These are phyloP conservation scores for Drosophila kanekoi DNA, from an alignment of 2,888 invertebrate genomes.

Conservation along the genomic window DNA sequence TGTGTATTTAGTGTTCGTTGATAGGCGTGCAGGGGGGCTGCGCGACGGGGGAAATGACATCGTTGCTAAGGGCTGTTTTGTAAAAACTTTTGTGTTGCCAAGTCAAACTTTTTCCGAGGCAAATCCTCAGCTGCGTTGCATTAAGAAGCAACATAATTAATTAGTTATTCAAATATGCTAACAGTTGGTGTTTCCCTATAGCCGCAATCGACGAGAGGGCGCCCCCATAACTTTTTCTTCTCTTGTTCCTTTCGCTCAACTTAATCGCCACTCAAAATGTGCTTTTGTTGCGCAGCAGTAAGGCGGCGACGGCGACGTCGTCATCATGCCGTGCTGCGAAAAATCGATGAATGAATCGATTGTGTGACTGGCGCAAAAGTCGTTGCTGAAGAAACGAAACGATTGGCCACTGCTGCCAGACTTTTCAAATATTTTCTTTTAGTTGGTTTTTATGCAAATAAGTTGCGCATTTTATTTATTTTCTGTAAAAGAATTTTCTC, in stretches of 20 bases:
- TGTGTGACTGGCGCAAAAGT: constrained; percentile 54
- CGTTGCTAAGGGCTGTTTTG: constrained; percentile 80
- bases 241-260: constrained; percentile 24
- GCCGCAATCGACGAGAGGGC: constrained; percentile 37
- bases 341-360: constrained; percentile 86
- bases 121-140: constrained; percentile 27
- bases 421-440: constrained; percentile 12
- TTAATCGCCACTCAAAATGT: constrained; percentile 58
- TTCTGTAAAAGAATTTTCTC: constrained; percentile 16
- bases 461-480: neutral
- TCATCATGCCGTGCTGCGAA: constrained; percentile 73
- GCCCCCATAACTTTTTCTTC: constrained; percentile 25
- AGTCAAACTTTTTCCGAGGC: constrained; percentile 42
- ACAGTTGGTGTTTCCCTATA: constrained; percentile 29
- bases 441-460: constrained; percentile 32
- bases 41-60: constrained; percentile 48
- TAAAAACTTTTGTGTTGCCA: constrained; percentile 64
- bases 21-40: constrained; percentile 63
- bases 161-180: constrained; percentile 54
- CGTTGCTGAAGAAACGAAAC: constrained; percentile 2
- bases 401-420: neutral
- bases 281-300: constrained; percentile 74
- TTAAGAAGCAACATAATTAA: constrained; percentile 40
- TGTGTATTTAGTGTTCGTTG: constrained; percentile 67
- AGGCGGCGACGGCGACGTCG: constrained; percentile 45